phyloP scores from a whole-genome alignment of 2,888 invertebrate species.

The Eupithecia exiguata region DNA sequence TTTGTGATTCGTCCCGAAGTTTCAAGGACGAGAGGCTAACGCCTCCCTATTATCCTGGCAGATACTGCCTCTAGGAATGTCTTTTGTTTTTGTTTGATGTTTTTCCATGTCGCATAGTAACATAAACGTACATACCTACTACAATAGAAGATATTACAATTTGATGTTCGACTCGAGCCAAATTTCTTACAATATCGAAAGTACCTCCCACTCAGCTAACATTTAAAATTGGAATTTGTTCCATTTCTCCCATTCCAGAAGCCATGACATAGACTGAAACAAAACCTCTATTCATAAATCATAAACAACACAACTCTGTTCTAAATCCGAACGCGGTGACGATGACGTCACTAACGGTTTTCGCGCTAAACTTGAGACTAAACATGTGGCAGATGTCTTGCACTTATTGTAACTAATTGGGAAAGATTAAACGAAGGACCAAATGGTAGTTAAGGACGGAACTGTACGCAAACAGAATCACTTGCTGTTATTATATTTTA shows the following conservation, averaged over 20 bases:
- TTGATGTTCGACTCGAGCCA: not conserved
- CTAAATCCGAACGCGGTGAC: slow-evolving; percentile 50
- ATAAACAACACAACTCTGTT: slow-evolving; percentile 40
- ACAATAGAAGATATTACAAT: not conserved
- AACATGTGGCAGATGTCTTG: slow-evolving; percentile 37
- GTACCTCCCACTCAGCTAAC: not conserved
- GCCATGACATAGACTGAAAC: slow-evolving; percentile 7
- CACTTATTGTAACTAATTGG: slow-evolving; percentile 32
- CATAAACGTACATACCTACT: not conserved
- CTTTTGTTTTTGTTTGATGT: slow-evolving; percentile 5
- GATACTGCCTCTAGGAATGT: slow-evolving; percentile 9
- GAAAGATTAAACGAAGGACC: slow-evolving; percentile 19
- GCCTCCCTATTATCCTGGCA: slow-evolving; percentile 18
- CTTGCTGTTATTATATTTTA: not conserved
- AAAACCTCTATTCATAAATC: slow-evolving; percentile 34
- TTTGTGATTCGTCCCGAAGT: slow-evolving; percentile 34
- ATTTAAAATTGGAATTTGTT: slow-evolving; percentile 2
- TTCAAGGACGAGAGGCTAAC: slow-evolving; percentile 33
- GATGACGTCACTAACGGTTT: slow-evolving; percentile 56
- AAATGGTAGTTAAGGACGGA: not conserved
- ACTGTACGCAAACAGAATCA: not conserved
- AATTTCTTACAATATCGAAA: not conserved
- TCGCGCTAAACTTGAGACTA: slow-evolving; percentile 33
- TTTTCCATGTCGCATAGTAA: not conserved
- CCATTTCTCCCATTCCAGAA: not conserved